Evolutionary conservation across 2,888 invertebrate species (phyloP).

Genomic region (Calliphora vomitoria): DNA sequence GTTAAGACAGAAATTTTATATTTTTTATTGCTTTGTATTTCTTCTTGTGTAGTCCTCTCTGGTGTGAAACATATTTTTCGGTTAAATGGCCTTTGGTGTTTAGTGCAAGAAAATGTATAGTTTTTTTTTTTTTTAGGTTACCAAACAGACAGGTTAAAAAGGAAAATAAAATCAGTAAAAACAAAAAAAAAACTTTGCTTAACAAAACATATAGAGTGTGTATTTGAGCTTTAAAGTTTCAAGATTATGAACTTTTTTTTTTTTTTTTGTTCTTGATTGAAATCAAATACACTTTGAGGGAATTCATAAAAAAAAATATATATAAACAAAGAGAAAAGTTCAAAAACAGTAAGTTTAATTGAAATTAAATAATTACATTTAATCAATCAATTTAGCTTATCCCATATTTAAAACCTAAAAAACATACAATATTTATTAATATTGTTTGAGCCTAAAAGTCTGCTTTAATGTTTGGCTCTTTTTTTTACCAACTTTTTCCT

Average conservation of each 20-base stretch:
- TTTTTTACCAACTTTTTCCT: background rate
- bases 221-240: background rate
- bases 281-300: conserved; percentile 3
- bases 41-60: background rate
- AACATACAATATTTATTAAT: background rate
- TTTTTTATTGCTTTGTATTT: too few species aligned
- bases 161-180: conserved; percentile 5
- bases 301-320: background rate
- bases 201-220: background rate
- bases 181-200: background rate
- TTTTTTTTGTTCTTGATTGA: background rate
- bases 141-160: conserved; percentile 35
- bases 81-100: conserved; percentile 35
- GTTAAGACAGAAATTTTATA: too few species aligned
- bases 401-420: background rate
- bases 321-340: background rate
- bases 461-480: conserved; percentile 44
- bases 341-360: background rate
- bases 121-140: background rate
- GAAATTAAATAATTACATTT: background rate
- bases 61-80: conserved; percentile 41
- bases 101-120: background rate
- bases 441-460: conserved; percentile 56
- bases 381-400: background rate
- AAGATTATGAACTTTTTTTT: background rate